These are phyloP conservation scores for Brachionus asplanchnoidis DNA, from an alignment of 1,140 invertebrate genomes.

Conservation along the genomic window DNA sequence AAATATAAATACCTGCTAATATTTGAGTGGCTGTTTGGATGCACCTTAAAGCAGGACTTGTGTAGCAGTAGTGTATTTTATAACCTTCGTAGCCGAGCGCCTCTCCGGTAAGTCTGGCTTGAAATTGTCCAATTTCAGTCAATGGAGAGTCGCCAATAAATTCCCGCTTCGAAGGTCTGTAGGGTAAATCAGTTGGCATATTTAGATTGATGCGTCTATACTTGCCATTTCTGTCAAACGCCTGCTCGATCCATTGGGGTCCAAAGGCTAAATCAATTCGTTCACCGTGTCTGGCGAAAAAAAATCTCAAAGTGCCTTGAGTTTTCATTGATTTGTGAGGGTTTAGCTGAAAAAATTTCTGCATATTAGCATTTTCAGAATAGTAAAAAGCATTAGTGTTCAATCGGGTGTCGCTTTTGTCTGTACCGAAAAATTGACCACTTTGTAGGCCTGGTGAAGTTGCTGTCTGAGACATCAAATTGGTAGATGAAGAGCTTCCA, in stretches of 20 bases:
- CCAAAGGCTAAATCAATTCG: constrained; percentile 40
- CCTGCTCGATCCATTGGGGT: constrained; percentile 22
- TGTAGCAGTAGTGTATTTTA: constrained; percentile 33
- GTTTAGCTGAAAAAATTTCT: not conserved
- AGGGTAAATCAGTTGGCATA: constrained; percentile 13
- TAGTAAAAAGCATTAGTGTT: not conserved
- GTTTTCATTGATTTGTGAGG: not conserved
- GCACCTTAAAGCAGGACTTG: constrained; percentile 39
- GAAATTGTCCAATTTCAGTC: constrained; percentile 32
- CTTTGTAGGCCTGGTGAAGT: not conserved
- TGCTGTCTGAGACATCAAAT: not conserved
- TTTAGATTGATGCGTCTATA: constrained; percentile 23
- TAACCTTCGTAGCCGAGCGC: not conserved
- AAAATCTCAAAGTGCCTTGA: constrained; percentile 27
- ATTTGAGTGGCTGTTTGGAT: constrained; percentile 40
- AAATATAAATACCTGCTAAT: not conserved
- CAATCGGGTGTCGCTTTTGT: not conserved
- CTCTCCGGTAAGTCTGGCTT: constrained; percentile 11
- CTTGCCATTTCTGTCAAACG: constrained; percentile 36
- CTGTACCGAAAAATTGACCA: not conserved
- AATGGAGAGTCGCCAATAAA: constrained; percentile 35
- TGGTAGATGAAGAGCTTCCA: not conserved
- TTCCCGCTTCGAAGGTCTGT: constrained; percentile 52
- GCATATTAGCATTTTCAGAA: constrained; percentile 5
- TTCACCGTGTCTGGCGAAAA: constrained; percentile 54